Percentiles rank a stretch among this genome's conserved stretches.
These are phyloP conservation scores for Punctoribates punctum DNA, from an alignment of 2,888 invertebrate genomes.

Conservation along the genomic window DNA sequence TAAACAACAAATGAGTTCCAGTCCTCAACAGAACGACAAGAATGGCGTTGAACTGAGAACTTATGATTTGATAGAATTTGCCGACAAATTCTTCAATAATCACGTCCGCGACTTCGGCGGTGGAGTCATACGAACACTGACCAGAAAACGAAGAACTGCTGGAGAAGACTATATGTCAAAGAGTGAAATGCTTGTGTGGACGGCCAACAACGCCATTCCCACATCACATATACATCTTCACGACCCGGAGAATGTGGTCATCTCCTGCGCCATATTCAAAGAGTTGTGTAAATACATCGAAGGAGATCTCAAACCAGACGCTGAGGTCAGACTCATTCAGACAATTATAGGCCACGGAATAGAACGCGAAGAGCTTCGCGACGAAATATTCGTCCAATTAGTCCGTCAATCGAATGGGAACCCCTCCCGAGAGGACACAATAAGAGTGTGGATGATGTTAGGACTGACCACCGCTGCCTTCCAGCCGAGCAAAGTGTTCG, in stretches of 20 bases:
- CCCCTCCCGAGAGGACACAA: slow-evolving; percentile 75
- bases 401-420: slow-evolving; percentile 66
- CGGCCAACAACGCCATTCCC: slow-evolving; percentile 80
- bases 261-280: slow-evolving; percentile 83
- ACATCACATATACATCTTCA: slow-evolving; percentile 91
- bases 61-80: slow-evolving; percentile 85
- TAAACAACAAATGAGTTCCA: slow-evolving; percentile 10
- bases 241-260: slow-evolving; percentile 85
- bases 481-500: slow-evolving; percentile 77
- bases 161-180: slow-evolving; percentile 64
- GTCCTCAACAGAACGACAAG: slow-evolving; percentile 12
- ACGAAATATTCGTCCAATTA: slow-evolving; percentile 70
- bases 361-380: slow-evolving; percentile 83
- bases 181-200: slow-evolving; percentile 86
- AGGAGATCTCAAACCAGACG: slow-evolving; percentile 78
- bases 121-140: slow-evolving; percentile 50
- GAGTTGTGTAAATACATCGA: slow-evolving; percentile 67
- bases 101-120: slow-evolving; percentile 58
- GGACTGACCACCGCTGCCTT: slow-evolving; percentile 87
- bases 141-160: slow-evolving; percentile 48
- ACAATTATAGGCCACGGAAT: slow-evolving; percentile 78
- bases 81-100: slow-evolving; percentile 85
- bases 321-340: slow-evolving; percentile 77
- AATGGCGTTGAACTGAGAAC: slow-evolving; percentile 25
- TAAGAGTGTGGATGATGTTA: slow-evolving; percentile 80